Evolutionary conservation across 2,113 vertebrate genomes (phyloP).

Genomic region (Pelodiscus sinensis): DNA sequence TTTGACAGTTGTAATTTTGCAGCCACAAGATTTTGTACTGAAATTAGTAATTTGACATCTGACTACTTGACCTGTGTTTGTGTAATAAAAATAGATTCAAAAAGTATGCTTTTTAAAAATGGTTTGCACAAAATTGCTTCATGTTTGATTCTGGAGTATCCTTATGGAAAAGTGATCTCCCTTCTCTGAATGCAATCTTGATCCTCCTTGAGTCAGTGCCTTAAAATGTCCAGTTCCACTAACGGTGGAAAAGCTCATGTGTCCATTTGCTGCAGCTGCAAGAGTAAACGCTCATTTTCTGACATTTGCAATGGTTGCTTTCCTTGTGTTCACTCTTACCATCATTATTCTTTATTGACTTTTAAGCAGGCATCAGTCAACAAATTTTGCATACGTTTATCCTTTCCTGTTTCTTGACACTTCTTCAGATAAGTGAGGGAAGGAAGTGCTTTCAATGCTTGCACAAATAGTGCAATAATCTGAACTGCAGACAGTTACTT

Average conservation of each 20-base stretch:
- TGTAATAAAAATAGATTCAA: not conserved
- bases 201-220: not conserved
- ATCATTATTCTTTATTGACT: not conserved
- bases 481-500: conserved; percentile 21
- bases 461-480: not conserved
- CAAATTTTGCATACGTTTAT: not conserved
- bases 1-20: not conserved
- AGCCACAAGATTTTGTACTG: not conserved
- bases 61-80: not conserved
- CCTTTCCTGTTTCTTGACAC: not conserved
- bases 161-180: not conserved
- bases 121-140: not conserved
- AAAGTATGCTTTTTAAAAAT: not conserved
- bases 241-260: not conserved
- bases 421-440: not conserved
- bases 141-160: not conserved
- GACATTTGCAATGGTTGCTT: not conserved
- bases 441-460: not conserved
- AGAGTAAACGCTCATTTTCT: not conserved
- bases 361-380: not conserved
- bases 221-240: not conserved
- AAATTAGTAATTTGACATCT: not conserved
- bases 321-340: not conserved
- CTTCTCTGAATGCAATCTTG: not conserved
- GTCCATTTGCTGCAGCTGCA: not conserved